These are phyloP conservation scores for Lampris incognitus DNA, from an alignment of 2,113 vertebrate species.

Conservation along the genomic window DNA sequence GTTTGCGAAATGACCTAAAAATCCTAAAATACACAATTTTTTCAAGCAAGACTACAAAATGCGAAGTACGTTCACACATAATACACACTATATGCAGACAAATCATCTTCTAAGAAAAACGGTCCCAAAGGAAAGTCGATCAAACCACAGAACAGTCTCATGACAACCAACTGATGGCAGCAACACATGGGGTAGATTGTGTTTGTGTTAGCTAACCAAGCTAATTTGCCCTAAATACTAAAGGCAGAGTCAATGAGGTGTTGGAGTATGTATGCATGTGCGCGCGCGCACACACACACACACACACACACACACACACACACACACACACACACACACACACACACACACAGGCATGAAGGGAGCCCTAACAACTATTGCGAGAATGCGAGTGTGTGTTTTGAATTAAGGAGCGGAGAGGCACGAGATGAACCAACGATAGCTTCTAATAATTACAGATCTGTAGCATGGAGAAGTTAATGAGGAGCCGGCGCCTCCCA, in stretches of 20 bases:
- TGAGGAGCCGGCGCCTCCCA: constrained; percentile 80
- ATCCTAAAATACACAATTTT: constrained; percentile 49
- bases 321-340: constrained; percentile 2
- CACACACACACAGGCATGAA: constrained; percentile 32
- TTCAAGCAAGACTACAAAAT: constrained; percentile 43
- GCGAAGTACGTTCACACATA: constrained; percentile 55
- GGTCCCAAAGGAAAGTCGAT: constrained; percentile 4
- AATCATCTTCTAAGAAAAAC: constrained; percentile 33
- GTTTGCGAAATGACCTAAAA: not conserved
- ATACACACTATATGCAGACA: constrained; percentile 37
- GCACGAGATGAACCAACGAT: constrained; percentile 75
- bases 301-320: not conserved
- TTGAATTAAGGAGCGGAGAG: constrained; percentile 71
- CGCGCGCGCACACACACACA: constrained; percentile 2
- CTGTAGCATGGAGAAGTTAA: constrained; percentile 78
- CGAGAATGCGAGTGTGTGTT: constrained; percentile 67
- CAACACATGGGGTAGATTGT: not conserved
- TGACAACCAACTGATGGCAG: not conserved
- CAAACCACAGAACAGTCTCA: constrained; percentile 27
- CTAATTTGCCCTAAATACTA: constrained; percentile 37
- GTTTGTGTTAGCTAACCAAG: constrained; percentile 6
- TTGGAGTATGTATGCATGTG: constrained; percentile 4
- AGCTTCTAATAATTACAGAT: constrained; percentile 82
- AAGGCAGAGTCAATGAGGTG: constrained; percentile 53
- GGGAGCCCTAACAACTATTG: constrained; percentile 68